phyloP scores from a whole-genome alignment of 1,140 invertebrate genomes.

The Tribolium castaneum region DNA sequence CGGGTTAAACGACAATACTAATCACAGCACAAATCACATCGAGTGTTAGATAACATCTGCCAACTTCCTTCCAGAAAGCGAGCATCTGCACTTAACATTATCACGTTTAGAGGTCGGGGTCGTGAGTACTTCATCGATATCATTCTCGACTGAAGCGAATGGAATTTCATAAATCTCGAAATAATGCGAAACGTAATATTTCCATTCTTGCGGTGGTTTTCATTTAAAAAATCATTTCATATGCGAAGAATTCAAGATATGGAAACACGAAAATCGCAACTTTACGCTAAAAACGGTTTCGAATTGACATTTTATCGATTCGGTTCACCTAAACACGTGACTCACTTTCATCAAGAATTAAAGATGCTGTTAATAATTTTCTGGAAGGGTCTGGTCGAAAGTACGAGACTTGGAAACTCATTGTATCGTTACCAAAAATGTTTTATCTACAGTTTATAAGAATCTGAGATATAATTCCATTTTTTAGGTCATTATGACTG shows the following conservation, averaged over 20 bases:
- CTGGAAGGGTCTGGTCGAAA: neutral
- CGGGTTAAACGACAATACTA: constrained; percentile 8
- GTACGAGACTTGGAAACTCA: neutral
- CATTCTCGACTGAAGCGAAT: neutral
- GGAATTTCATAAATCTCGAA: neutral
- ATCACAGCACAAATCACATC: constrained; percentile 18
- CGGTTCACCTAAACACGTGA: constrained; percentile 13
- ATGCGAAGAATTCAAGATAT: neutral
- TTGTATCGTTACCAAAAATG: neutral
- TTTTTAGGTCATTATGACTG: too few relatives aligned
- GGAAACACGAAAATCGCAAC: neutral
- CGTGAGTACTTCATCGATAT: neutral
- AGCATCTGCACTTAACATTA: neutral
- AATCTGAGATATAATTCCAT: too few relatives aligned
- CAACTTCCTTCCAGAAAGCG: constrained; percentile 8
- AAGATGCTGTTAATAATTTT: constrained; percentile 18
- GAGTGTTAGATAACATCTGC: constrained; percentile 9
- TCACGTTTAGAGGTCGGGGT: neutral
- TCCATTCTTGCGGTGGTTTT: neutral
- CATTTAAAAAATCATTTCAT: neutral
- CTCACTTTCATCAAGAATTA: constrained; percentile 32
- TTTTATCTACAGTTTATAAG: neutral
- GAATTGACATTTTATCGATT: constrained; percentile 1
- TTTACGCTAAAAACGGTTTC: neutral
- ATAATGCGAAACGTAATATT: neutral